phyloP scores from a whole-genome alignment of 2,797 vertebrate genomes.

The Hafferia zeledoni region DNA sequence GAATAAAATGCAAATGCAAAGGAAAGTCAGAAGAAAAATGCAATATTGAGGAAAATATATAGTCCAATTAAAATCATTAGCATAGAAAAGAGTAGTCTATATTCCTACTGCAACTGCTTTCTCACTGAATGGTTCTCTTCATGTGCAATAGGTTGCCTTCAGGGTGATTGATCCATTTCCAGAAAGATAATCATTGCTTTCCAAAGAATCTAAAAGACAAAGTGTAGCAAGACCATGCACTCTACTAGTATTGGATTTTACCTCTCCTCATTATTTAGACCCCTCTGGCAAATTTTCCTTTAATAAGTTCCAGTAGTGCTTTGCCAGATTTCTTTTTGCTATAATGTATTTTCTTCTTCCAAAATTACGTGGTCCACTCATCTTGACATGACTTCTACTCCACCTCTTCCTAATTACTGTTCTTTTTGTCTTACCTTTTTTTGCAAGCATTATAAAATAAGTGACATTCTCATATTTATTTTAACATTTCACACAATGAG shows the following conservation, averaged over 20 bases:
- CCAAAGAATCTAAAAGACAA: constrained; percentile 62
- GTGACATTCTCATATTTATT: neutral
- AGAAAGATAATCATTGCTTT: constrained; percentile 60
- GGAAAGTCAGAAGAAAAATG: neutral
- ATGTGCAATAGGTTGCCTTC: constrained; percentile 41
- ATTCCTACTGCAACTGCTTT: constrained; percentile 23
- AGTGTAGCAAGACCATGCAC: constrained; percentile 40
- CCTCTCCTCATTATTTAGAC: constrained; percentile 67
- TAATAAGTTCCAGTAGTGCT: constrained; percentile 40
- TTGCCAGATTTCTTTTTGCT: constrained; percentile 24
- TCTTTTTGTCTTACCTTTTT: constrained; percentile 16
- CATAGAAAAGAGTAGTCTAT: constrained; percentile 43
- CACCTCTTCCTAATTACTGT: constrained; percentile 10
- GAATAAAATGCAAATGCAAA: constrained; percentile 50
- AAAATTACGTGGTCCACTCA: neutral
- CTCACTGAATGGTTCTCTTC: constrained; percentile 28
- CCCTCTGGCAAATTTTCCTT: constrained; percentile 60
- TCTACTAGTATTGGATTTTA: constrained; percentile 51
- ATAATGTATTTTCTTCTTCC: neutral
- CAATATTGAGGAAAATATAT: constrained; percentile 48
- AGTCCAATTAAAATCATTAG: constrained; percentile 62
- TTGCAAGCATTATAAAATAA: neutral
- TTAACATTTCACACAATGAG: neutral
- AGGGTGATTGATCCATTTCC: constrained; percentile 59
- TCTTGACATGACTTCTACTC: neutral